Evolutionary conservation across 1,140 invertebrate genomes (phyloP).

Genomic region (Eupristina koningsbergeri): DNA sequence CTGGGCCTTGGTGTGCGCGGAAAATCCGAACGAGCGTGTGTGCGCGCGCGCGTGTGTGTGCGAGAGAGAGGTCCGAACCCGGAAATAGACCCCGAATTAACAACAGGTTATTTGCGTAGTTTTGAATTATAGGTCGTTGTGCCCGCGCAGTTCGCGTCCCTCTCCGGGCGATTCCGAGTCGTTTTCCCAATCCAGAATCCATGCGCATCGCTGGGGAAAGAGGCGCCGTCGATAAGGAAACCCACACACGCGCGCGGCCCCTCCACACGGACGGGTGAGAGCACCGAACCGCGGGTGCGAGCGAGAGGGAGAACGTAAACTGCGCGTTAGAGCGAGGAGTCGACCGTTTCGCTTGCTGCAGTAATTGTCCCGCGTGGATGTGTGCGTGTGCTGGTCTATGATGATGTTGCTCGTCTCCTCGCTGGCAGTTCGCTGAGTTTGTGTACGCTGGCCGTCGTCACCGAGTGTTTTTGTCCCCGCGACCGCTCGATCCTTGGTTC

Average conservation of each 20-base stretch:
- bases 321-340: not conserved
- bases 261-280: too few species aligned
- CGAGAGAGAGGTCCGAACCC: not conserved
- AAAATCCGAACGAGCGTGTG: too few species aligned
- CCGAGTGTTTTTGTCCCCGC: not conserved
- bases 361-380: not conserved
- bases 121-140: not conserved
- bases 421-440: not conserved
- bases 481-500: too few species aligned
- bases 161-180: not conserved
- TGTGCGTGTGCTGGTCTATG: not conserved
- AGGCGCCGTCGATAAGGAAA: too few species aligned
- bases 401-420: slow-evolving; percentile 10
- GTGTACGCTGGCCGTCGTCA: not conserved
- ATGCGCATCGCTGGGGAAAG: not conserved
- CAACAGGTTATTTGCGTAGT: not conserved
- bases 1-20: too few species aligned
- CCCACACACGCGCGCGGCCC: too few species aligned
- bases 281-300: not conserved
- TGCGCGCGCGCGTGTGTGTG: not conserved
- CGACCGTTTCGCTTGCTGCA: slow-evolving; percentile 2
- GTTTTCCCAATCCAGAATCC: not conserved
- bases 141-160: too few species aligned
- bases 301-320: not conserved
- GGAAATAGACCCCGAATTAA: not conserved